phyloP scores from a whole-genome alignment of 2,888 invertebrate species.

The Netelia fuscicornis region DNA sequence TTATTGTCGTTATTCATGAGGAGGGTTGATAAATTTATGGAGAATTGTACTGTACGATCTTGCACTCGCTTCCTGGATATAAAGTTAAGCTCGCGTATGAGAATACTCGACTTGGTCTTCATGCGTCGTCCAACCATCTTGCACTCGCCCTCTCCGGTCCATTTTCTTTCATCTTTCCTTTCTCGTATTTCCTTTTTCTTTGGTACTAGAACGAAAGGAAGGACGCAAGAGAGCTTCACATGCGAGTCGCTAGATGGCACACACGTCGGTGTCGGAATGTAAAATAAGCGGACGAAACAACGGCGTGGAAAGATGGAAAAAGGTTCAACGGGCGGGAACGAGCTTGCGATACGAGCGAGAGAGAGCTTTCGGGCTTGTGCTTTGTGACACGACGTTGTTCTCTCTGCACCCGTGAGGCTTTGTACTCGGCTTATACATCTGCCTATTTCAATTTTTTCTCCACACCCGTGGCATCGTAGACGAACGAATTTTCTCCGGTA shows the following conservation, averaged over 20 bases:
- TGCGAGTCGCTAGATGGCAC: constrained; percentile 29
- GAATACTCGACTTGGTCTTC: constrained; percentile 14
- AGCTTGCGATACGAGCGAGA: background rate
- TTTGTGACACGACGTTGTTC: constrained; percentile 15
- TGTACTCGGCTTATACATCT: constrained; percentile 43
- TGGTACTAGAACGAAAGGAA: background rate
- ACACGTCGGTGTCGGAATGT: background rate
- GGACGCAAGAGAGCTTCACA: constrained; percentile 13
- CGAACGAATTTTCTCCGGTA: constrained; percentile 56
- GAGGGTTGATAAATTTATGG: background rate
- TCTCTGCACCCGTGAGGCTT: constrained; percentile 29
- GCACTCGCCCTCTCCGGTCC: constrained; percentile 26
- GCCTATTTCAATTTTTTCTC: constrained; percentile 15
- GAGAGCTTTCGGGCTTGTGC: constrained; percentile 2
- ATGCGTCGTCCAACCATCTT: background rate
- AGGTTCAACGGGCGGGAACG: constrained; percentile 8
- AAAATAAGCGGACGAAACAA: constrained; percentile 19
- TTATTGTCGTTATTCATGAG: background rate
- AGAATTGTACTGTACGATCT: constrained; percentile 4
- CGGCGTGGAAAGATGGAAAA: constrained; percentile 22
- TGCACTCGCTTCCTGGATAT: background rate
- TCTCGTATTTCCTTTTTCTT: constrained; percentile 27
- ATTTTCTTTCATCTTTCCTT: constrained; percentile 12
- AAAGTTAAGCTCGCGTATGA: constrained; percentile 29
- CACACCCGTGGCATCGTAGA: constrained; percentile 14